These are phyloP conservation scores for Drosophila nigritarsus DNA, from an alignment of 2,888 invertebrate genomes.

Conservation along the genomic window DNA sequence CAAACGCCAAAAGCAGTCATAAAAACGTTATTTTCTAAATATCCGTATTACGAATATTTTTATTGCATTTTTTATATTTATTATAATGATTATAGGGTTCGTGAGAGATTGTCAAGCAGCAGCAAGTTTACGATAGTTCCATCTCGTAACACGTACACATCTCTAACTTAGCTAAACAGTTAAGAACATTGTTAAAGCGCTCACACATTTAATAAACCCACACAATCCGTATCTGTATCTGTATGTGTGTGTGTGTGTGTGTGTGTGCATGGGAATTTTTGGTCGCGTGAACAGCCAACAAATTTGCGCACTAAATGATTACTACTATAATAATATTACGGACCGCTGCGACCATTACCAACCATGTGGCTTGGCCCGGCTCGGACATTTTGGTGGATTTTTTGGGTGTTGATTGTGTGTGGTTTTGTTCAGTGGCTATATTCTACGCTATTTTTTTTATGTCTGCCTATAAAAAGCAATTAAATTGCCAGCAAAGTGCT, in stretches of 20 bases:
- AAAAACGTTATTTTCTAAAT: no score
- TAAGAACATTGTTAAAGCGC: conserved; percentile 17
- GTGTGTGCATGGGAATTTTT: conserved; percentile 25
- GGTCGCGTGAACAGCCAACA: conserved; percentile 59
- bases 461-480: conserved; percentile 71
- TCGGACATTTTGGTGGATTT: conserved; percentile 19
- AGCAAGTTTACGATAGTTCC: neutral
- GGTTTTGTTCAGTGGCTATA: conserved; percentile 23
- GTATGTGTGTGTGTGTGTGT: neutral
- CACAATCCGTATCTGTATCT: conserved; percentile 6
- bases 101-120: neutral
- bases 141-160: conserved; percentile 4
- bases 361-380: conserved; percentile 13
- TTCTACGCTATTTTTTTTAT: conserved; percentile 47
- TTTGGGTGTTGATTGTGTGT: conserved; percentile 2
- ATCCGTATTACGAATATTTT: neutral
- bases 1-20: neutral
- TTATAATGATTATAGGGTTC: no score
- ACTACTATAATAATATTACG: conserved; percentile 70
- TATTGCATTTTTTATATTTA: neutral
- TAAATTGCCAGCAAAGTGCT: conserved; percentile 61
- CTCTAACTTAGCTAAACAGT: conserved; percentile 15
- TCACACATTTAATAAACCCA: conserved; percentile 29
- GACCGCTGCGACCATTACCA: conserved; percentile 44
- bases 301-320: conserved; percentile 75